Evolutionary conservation across 1,140 invertebrate species (phyloP).

Genomic region (Dreissena polymorpha): DNA sequence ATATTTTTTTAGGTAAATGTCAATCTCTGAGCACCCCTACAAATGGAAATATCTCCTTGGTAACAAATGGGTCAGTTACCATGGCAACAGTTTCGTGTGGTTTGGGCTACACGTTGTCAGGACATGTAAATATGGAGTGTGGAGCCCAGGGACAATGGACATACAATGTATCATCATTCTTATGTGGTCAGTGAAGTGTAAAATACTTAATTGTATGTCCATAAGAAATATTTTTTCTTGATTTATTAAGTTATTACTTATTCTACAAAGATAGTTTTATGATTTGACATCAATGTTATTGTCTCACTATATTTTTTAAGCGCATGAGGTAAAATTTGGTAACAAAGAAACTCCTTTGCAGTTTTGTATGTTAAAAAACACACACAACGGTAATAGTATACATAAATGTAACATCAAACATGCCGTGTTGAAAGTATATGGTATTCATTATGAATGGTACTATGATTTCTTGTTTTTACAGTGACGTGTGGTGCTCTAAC

Average conservation of each 20-base stretch:
- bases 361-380: no score
- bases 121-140: constrained; percentile 21
- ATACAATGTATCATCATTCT: not conserved
- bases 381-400: no score
- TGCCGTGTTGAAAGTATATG: no score
- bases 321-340: no score
- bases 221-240: not conserved
- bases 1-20: no score
- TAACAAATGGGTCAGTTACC: constrained; percentile 33
- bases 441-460: no score
- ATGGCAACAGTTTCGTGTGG: constrained; percentile 13
- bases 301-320: no score
- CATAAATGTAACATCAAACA: no score
- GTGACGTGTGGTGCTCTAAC: constrained; percentile 11
- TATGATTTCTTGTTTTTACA: not conserved
- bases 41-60: constrained; percentile 13
- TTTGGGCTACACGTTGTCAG: constrained; percentile 10
- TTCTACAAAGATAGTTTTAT: no score
- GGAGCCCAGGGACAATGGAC: constrained; percentile 8
- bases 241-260: no score
- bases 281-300: no score
- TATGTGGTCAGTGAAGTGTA: constrained; percentile 32
- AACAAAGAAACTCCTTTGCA: no score
- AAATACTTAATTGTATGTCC: not conserved
- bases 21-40: not conserved